Evolutionary conservation across 2,113 vertebrate species (phyloP).

Genomic region (Tylochromis polylepis): DNA sequence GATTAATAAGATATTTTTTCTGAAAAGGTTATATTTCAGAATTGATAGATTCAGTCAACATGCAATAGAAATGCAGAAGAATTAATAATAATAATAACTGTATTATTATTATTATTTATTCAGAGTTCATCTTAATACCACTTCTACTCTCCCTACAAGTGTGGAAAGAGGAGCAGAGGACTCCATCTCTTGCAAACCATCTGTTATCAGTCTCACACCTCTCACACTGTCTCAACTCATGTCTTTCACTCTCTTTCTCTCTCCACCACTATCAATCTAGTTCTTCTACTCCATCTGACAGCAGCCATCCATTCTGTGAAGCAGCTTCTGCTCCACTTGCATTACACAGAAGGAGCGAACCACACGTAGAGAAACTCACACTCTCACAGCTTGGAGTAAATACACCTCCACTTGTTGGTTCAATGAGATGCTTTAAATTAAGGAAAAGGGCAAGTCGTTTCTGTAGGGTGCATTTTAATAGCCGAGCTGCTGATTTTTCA

Average conservation of each 20-base stretch:
- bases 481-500: background rate
- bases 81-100: background rate
- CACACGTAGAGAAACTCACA: background rate
- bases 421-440: background rate
- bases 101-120: background rate
- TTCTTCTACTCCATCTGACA: constrained; percentile 16
- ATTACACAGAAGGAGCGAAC: background rate
- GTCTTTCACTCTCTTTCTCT: constrained; percentile 14
- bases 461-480: background rate
- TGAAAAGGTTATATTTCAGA: background rate
- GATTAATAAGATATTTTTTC: background rate
- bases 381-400: background rate
- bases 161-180: background rate
- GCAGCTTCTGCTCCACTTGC: background rate
- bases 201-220: constrained; percentile 27
- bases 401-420: background rate
- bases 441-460: background rate
- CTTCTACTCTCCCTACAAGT: background rate
- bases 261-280: constrained; percentile 6
- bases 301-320: constrained; percentile 32
- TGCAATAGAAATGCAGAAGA: background rate
- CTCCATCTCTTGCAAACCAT: constrained; percentile 1
- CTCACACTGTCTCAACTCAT: background rate
- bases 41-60: background rate
- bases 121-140: background rate